Evolutionary conservation across 1,140 invertebrate species (phyloP).

Genomic region (Rhynchophorus ferrugineus): DNA sequence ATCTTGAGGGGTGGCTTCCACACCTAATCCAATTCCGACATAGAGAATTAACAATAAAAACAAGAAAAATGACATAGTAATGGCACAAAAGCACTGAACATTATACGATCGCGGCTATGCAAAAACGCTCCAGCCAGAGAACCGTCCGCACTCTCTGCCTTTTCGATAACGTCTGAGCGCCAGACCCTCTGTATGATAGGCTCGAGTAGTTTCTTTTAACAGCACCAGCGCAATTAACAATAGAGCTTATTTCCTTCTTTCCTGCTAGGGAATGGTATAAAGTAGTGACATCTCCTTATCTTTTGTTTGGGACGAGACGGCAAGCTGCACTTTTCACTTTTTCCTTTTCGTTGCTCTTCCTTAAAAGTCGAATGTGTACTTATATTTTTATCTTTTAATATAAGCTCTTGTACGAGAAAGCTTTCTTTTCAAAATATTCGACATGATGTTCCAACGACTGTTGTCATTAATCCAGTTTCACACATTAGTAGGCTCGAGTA

Average conservation of each 20-base stretch:
- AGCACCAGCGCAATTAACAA: constrained; percentile 1
- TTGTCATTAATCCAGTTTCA: too few relatives aligned
- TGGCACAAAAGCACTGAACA: neutral
- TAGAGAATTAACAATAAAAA: neutral
- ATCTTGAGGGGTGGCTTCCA: neutral
- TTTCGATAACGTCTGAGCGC: neutral
- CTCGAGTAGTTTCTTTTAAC: neutral
- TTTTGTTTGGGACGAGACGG: neutral
- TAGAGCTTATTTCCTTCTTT: neutral
- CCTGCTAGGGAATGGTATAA: neutral
- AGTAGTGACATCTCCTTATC: neutral
- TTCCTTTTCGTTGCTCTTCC: too few relatives aligned
- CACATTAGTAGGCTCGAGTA: too few relatives aligned
- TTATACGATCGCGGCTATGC: neutral
- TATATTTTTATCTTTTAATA: neutral
- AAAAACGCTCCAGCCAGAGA: neutral
- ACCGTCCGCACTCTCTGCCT: neutral
- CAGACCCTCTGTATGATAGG: neutral
- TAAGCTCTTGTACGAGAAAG: too few relatives aligned
- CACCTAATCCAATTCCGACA: neutral
- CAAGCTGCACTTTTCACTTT: neutral
- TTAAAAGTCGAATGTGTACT: neutral
- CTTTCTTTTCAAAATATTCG: too few relatives aligned
- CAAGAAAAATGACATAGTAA: neutral
- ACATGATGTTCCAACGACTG: too few relatives aligned